phyloP scores from a whole-genome alignment of 2,797 vertebrate genomes.

The Pangasius larnaudii region DNA sequence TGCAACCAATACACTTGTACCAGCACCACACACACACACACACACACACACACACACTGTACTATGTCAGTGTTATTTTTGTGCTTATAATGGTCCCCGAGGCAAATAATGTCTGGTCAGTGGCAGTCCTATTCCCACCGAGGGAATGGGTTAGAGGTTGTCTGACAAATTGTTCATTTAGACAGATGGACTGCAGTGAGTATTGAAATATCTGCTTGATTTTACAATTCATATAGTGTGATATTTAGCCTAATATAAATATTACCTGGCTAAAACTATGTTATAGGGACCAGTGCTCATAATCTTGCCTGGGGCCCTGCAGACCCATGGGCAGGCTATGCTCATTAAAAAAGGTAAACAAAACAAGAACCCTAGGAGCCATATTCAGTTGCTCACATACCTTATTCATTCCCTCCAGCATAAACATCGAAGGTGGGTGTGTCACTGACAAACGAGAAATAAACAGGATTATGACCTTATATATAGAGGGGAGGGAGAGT shows the following conservation, averaged over 20 bases:
- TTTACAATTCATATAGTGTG: neutral
- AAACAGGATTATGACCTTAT: neutral
- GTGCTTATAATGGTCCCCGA: neutral
- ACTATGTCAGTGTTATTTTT: neutral
- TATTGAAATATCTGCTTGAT: neutral
- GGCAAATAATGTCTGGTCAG: neutral
- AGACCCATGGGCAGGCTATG: neutral
- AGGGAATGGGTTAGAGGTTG: neutral
- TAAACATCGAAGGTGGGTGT: neutral
- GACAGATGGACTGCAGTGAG: neutral
- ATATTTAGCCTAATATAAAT: constrained; percentile 8
- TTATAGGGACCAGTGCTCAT: neutral
- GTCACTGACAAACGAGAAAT: neutral
- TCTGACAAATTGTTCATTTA: neutral
- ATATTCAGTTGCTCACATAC: constrained; percentile 8
- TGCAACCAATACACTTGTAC: neutral
- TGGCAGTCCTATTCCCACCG: neutral
- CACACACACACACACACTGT: neutral
- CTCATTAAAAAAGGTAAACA: constrained; percentile 20
- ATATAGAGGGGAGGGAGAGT: neutral
- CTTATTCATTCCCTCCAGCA: constrained; percentile 13
- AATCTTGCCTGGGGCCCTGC: neutral
- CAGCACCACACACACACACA: neutral
- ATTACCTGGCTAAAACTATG: neutral
- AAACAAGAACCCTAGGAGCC: neutral